Conservation (phyloP, 2,888 invertebrate genomes). For the Auanema sp. region DNA sequence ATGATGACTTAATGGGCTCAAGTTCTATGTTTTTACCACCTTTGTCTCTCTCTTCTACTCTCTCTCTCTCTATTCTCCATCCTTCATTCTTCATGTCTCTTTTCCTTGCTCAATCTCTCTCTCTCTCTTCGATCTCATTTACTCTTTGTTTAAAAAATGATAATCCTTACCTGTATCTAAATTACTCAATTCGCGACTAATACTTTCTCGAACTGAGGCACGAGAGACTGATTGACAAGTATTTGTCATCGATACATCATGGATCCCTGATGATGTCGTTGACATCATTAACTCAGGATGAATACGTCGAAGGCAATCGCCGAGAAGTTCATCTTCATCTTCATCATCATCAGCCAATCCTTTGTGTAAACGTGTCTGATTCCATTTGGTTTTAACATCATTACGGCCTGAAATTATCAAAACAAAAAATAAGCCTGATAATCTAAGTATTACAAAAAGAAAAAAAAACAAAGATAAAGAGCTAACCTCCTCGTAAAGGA, state of each 20-base stretch:
- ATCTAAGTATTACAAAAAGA: not conserved
- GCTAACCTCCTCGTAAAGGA: slow-evolving; percentile 14
- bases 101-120: no score
- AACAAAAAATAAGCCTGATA: no score
- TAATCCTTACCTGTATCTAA: slow-evolving; percentile 34
- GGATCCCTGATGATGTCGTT: no score
- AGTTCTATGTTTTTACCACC: not conserved
- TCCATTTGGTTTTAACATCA: no score
- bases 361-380: no score
- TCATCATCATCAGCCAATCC: no score
- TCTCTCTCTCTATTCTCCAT: no score
- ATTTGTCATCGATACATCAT: no score
- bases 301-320: slow-evolving; percentile 28
- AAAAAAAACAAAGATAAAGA: not conserved
- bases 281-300: slow-evolving; percentile 12
- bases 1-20: slow-evolving; percentile 1
- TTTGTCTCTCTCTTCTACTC: no score
- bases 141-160: not conserved
- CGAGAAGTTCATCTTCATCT: no score
- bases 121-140: not conserved
- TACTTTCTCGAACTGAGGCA: slow-evolving; percentile 23
- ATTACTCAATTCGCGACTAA: slow-evolving; percentile 28
- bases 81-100: no score
- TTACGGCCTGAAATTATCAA: no score
- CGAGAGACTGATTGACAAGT: slow-evolving; percentile 2